phyloP scores from a whole-genome alignment of 2,113 vertebrate genomes.

The Gymnocephalus cernua region DNA sequence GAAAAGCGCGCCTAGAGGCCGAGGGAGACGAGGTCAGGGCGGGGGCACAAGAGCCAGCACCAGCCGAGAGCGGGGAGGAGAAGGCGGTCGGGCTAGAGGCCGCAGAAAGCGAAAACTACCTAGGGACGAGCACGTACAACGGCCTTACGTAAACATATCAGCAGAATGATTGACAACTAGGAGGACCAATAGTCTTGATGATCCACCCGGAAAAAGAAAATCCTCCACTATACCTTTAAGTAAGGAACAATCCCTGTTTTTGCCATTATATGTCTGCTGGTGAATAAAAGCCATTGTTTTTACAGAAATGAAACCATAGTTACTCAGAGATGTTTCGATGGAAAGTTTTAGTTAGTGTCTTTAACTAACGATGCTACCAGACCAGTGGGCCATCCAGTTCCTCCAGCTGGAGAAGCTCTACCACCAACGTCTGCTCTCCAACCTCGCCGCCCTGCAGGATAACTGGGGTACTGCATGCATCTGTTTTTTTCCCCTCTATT shows the following conservation, averaged over 20 bases:
- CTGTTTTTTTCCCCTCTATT: background rate
- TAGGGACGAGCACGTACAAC: no score
- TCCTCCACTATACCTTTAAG: no score
- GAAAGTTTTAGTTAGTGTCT: conserved; percentile 67
- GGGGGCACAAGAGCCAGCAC: no score
- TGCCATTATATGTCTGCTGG: background rate
- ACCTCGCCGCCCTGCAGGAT: conserved; percentile 91
- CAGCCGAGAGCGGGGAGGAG: no score
- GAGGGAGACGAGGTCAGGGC: no score
- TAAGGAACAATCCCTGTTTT: background rate
- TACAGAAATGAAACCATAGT: background rate
- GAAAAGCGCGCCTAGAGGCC: no score
- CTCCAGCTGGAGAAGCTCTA: conserved; percentile 94
- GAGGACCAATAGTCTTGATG: no score
- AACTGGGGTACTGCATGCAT: conserved; percentile 90
- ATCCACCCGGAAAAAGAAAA: no score
- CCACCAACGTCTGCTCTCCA: conserved; percentile 93
- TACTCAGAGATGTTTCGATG: background rate
- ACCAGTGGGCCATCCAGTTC: conserved; percentile 94
- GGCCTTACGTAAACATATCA: no score
- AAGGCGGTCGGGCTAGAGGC: no score
- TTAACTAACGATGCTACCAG: conserved; percentile 85
- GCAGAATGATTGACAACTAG: no score
- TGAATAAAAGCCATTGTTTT: background rate
- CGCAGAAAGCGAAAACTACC: no score